Conservation (phyloP, 1,140 invertebrate species). For the Papilio polyxenes region DNA sequence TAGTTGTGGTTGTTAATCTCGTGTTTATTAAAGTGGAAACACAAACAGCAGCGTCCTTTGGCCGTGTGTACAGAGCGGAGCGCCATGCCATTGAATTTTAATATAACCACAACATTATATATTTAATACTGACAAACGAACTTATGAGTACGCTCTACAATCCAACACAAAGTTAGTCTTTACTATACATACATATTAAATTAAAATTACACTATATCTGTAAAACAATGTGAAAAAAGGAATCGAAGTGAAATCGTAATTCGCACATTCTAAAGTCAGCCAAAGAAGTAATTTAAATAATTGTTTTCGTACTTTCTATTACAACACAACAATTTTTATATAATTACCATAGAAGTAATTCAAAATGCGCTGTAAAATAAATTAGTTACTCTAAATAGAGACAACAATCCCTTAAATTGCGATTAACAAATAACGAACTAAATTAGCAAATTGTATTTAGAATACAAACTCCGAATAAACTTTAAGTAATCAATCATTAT, state of each 20-base stretch:
- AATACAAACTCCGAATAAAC: not conserved
- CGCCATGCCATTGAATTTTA: not conserved
- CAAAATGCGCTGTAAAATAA: not conserved
- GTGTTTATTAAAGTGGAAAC: slow-evolving; percentile 6
- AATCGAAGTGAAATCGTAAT: no score
- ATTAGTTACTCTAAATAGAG: not conserved
- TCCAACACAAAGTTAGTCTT: not conserved
- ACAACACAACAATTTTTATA: not conserved
- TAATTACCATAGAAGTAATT: not conserved
- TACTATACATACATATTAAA: not conserved
- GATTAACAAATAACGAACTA: not conserved
- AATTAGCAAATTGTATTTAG: slow-evolving; percentile 13
- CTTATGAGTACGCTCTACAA: slow-evolving; percentile 4
- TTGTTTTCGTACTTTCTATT: no score
- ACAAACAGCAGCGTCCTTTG: slow-evolving; percentile 1
- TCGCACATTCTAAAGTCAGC: no score
- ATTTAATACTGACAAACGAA: slow-evolving; percentile 20
- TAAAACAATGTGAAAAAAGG: no score
- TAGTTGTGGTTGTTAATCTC: slow-evolving; percentile 6
- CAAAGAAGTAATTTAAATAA: no score
- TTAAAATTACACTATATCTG: not conserved
- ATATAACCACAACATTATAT: not conserved
- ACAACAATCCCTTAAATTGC: not conserved
- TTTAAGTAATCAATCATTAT: not conserved
- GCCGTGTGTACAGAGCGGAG: not conserved